A percentile compares a stretch with the other conserved stretches of the same genome.
Evolutionary conservation across 2,113 vertebrate species (phyloP).

Genomic region (Mobula hypostoma): DNA sequence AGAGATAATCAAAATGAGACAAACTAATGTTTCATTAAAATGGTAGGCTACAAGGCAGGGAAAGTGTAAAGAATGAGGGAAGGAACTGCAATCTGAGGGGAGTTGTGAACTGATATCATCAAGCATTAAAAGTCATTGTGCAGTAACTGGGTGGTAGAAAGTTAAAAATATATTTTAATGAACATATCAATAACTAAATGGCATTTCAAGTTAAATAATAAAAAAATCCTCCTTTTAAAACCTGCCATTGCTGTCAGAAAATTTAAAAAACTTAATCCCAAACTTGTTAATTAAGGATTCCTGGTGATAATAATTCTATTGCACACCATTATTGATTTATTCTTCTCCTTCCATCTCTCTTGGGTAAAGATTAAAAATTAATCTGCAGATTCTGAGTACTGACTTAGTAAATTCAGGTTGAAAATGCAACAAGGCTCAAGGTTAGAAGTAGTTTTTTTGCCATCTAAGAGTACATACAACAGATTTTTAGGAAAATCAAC

Average conservation of each 20-base stretch:
- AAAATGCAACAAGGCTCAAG: not conserved
- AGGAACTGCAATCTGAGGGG: not conserved
- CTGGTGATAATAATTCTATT: not conserved
- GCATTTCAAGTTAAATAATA: not conserved
- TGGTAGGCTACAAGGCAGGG: too few species aligned
- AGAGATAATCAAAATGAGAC: too few species aligned
- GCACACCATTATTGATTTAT: not conserved
- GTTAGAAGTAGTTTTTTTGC: not conserved
- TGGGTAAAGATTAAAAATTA: not conserved
- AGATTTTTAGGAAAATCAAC: not conserved
- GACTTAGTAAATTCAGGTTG: not conserved
- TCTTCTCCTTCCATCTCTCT: not conserved
- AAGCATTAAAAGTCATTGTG: not conserved
- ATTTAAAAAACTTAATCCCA: not conserved
- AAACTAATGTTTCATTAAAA: too few species aligned
- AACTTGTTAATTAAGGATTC: slow-evolving; percentile 17
- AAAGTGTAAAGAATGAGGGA: not conserved
- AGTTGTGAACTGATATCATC: not conserved
- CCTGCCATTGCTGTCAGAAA: too few species aligned
- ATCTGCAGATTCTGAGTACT: not conserved
- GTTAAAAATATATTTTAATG: not conserved
- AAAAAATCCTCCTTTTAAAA: not conserved
- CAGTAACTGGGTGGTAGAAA: not conserved
- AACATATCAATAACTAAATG: not conserved
- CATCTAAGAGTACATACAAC: not conserved